Percentiles rank a stretch among this genome's conserved stretches.
phyloP scores from a whole-genome alignment of 1,140 invertebrate species.

The Adelges cooleyi region DNA sequence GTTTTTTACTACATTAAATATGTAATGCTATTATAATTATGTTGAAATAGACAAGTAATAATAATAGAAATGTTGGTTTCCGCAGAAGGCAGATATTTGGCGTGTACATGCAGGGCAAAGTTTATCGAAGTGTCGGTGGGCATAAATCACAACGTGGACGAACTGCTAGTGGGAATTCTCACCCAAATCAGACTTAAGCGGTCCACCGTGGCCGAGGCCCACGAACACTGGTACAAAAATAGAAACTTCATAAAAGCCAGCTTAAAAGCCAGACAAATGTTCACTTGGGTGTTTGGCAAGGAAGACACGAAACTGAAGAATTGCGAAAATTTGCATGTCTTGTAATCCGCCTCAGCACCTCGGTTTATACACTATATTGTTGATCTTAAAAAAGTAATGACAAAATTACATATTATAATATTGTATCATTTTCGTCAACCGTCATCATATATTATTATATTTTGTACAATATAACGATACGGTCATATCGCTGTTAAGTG shows the following conservation, averaged over 20 bases:
- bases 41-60: too few species aligned
- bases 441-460: too few species aligned
- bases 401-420: too few species aligned
- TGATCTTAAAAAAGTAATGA: too few species aligned
- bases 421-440: too few species aligned
- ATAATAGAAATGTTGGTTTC: too few species aligned
- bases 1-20: too few species aligned
- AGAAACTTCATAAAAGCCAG: conserved; percentile 67
- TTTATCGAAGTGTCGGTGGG: conserved; percentile 82
- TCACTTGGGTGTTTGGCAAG: conserved; percentile 79
- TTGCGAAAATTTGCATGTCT: conserved; percentile 75
- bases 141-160: conserved; percentile 82
- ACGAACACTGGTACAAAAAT: conserved; percentile 64
- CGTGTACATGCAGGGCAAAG: conserved; percentile 71
- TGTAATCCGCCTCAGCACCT: too few species aligned
- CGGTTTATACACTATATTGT: too few species aligned
- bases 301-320: conserved; percentile 83
- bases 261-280: conserved; percentile 77
- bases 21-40: too few species aligned
- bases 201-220: conserved; percentile 39
- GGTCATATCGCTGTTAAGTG: too few species aligned
- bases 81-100: conserved; percentile 72
- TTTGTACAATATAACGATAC: too few species aligned
- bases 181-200: conserved; percentile 56
- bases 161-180: conserved; percentile 66